A percentile compares a stretch with the other conserved stretches of the same genome.
These are phyloP conservation scores for Cacoxenus indagator DNA, from an alignment of 2,888 invertebrate species.

Conservation along the genomic window DNA sequence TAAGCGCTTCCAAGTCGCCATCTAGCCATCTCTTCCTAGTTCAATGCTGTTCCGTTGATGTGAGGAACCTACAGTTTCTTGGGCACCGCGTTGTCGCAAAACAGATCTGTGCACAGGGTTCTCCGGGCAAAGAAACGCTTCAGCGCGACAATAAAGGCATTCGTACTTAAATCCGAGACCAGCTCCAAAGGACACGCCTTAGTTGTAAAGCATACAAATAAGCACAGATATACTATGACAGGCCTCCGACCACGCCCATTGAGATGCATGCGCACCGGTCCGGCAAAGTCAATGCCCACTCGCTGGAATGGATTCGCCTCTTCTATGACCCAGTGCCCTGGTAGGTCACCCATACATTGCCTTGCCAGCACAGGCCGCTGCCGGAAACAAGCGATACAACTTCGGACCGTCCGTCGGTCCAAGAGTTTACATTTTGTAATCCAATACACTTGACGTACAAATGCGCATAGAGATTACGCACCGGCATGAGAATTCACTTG, in stretches of 20 bases:
- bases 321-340: background rate
- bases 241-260: slow-evolving; percentile 21
- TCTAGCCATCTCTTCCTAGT: background rate
- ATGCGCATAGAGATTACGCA: too few relatives aligned
- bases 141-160: slow-evolving; percentile 27
- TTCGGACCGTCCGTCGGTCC: slow-evolving; percentile 10
- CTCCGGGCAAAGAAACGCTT: slow-evolving; percentile 31
- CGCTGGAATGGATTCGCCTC: slow-evolving; percentile 7
- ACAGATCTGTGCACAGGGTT: too few relatives aligned
- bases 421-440: slow-evolving; percentile 27
- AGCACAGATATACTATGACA: slow-evolving; percentile 31
- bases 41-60: background rate
- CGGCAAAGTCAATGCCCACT: slow-evolving; percentile 25
- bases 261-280: slow-evolving; percentile 23
- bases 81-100: slow-evolving; percentile 26
- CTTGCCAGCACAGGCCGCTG: background rate
- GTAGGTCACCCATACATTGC: background rate
- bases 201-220: slow-evolving; percentile 31
- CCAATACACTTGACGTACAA: slow-evolving; percentile 4
- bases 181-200: slow-evolving; percentile 38
- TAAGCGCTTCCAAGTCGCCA: slow-evolving; percentile 12
- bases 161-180: slow-evolving; percentile 30
- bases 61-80: background rate
- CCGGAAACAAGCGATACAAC: slow-evolving; percentile 25
- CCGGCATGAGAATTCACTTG: too few relatives aligned